A percentile compares a stretch with the other conserved stretches of the same genome.
Evolutionary conservation across 2,113 vertebrate species (phyloP).

Genomic region (Struthio camelus): DNA sequence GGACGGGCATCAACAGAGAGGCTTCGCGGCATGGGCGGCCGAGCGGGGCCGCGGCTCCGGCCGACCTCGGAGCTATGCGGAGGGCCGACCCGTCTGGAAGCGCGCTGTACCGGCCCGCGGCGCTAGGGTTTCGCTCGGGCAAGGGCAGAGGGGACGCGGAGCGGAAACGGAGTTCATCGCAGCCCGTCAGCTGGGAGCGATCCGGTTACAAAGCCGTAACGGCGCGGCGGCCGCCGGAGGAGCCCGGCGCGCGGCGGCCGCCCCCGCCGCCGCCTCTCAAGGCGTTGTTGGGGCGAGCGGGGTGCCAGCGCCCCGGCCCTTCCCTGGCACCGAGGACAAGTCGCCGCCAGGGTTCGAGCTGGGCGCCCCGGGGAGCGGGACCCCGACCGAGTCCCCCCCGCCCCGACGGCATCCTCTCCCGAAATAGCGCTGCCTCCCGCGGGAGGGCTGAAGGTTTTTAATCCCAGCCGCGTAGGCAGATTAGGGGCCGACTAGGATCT

Average conservation of each 20-base stretch:
- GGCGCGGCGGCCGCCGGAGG: not conserved
- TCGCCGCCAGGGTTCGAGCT: too few relatives aligned
- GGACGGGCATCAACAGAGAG: not conserved
- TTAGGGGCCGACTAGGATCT: conserved; percentile 41
- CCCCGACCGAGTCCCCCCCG: too few relatives aligned
- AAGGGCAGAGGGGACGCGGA: conserved; percentile 64
- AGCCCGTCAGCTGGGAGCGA: conserved; percentile 69
- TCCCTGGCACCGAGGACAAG: too few relatives aligned
- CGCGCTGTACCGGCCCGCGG: not conserved
- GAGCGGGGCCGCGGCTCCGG: not conserved
- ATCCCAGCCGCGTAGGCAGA: conserved; percentile 40
- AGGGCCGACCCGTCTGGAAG: conserved; percentile 33
- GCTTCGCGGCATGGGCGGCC: not conserved
- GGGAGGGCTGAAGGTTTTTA: conserved; percentile 24
- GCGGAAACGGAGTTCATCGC: conserved; percentile 73
- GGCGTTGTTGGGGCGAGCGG: conserved; percentile 24
- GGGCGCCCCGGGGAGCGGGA: too few relatives aligned
- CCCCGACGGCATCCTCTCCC: too few relatives aligned
- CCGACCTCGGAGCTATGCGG: not conserved
- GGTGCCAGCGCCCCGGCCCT: not conserved
- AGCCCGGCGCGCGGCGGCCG: conserved; percentile 12
- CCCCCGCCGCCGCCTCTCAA: too few relatives aligned
- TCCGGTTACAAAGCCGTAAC: conserved; percentile 70
- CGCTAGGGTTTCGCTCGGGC: conserved; percentile 72
- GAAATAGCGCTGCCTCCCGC: conserved; percentile 30